Evolutionary conservation across 2,888 invertebrate genomes (phyloP).

Genomic region (Tupiocoris notatus): DNA sequence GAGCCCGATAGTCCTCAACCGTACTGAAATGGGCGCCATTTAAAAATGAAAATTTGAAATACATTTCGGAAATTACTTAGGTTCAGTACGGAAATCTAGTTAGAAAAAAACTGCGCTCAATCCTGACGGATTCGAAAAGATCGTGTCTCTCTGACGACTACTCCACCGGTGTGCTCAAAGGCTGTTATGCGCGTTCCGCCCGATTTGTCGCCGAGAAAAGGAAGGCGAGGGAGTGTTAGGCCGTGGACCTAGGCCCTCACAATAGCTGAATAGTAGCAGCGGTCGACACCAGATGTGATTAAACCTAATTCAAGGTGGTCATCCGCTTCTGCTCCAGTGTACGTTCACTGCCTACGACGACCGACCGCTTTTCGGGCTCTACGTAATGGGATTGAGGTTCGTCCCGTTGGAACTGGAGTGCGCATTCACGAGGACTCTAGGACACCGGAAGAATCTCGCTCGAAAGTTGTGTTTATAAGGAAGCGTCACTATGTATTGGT

Average conservation of each 20-base stretch:
- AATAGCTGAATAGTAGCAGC: slow-evolving; percentile 25
- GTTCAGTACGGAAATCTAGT: too few relatives aligned
- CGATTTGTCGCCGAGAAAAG: slow-evolving; percentile 38
- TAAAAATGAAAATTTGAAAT: too few relatives aligned
- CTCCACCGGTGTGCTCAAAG: background rate
- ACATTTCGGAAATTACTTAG: too few relatives aligned
- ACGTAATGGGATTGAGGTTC: too few relatives aligned
- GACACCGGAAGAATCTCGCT: too few relatives aligned
- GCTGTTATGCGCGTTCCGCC: slow-evolving; percentile 31
- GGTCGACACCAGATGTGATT: slow-evolving; percentile 33
- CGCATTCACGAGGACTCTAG: too few relatives aligned
- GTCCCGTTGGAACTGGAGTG: background rate
- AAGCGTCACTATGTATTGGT: too few relatives aligned
- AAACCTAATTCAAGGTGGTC: slow-evolving; percentile 40
- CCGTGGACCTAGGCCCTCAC: slow-evolving; percentile 31
- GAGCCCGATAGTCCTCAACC: too few relatives aligned
- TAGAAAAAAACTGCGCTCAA: too few relatives aligned
- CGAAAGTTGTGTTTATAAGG: too few relatives aligned
- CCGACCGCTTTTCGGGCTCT: background rate
- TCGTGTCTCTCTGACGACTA: background rate
- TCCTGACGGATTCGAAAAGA: too few relatives aligned
- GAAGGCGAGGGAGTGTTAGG: slow-evolving; percentile 36
- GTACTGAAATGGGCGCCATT: too few relatives aligned
- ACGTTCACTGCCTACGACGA: background rate
- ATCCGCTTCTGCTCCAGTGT: slow-evolving; percentile 18